Evolutionary conservation across 2,113 vertebrate genomes (phyloP).

Genomic region (Cyanoderma ruficeps): DNA sequence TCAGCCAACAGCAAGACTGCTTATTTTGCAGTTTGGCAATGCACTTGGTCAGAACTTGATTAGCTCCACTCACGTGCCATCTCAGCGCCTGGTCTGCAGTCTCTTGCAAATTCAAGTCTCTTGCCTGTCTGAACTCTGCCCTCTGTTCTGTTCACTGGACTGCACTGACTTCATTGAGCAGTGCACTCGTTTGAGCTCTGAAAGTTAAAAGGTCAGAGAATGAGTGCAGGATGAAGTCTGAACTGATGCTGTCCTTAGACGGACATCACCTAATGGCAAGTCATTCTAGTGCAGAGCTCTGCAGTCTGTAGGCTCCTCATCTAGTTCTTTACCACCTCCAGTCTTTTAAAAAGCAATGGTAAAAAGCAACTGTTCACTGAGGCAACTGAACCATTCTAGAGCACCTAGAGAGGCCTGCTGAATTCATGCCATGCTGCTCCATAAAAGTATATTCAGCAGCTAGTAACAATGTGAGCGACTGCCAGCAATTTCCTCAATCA

Average conservation of each 20-base stretch:
- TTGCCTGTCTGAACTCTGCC: accelerated
- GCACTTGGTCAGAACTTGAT: not conserved
- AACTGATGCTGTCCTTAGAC: not conserved
- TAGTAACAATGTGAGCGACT: not conserved
- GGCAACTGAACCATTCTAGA: not conserved
- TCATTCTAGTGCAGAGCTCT: not conserved
- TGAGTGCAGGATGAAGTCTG: not conserved
- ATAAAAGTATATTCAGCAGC: not conserved
- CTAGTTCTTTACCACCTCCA: not conserved
- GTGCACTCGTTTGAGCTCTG: not conserved
- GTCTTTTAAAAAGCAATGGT: not conserved
- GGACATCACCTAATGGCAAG: not conserved
- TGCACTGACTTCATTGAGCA: not conserved
- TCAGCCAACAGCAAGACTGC: not conserved
- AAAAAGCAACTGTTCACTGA: not conserved
- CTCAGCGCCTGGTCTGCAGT: not conserved
- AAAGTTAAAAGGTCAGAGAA: not conserved
- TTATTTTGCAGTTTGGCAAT: not conserved
- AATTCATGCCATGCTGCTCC: not conserved
- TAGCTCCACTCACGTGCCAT: not conserved
- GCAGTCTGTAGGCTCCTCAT: not conserved
- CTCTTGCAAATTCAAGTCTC: not conserved
- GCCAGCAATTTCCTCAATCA: not conserved
- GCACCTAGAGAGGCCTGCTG: not conserved
- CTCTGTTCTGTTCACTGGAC: not conserved